A percentile compares a stretch with the other conserved stretches of the same genome.
These are phyloP conservation scores for Hycleus cichorii DNA, from an alignment of 1,140 invertebrate genomes.

Conservation along the genomic window DNA sequence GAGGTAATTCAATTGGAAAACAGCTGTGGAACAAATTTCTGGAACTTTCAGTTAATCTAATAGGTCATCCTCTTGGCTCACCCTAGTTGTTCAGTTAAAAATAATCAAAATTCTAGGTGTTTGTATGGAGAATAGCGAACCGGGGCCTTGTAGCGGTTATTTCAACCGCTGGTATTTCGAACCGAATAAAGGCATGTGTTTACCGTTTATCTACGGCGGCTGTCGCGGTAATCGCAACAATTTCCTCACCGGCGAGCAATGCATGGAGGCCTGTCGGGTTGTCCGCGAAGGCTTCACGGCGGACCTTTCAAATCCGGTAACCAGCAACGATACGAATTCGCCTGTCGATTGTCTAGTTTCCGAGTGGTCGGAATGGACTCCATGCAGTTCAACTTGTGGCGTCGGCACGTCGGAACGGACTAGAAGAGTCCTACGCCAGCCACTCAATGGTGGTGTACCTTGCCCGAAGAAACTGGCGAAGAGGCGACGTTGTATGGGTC, in stretches of 20 bases:
- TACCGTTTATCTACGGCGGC: slow-evolving; percentile 79
- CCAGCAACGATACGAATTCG: neutral
- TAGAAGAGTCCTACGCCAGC: slow-evolving; percentile 51
- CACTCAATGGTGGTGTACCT: slow-evolving; percentile 59
- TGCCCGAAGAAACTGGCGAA: slow-evolving; percentile 56
- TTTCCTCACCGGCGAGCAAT: slow-evolving; percentile 72
- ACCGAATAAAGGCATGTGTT: slow-evolving; percentile 60
- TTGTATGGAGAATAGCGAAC: slow-evolving; percentile 63
- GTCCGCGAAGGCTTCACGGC: slow-evolving; percentile 44
- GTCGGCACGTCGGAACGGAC: slow-evolving; percentile 50
- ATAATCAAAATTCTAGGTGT: slow-evolving; percentile 51
- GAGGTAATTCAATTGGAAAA: too few species aligned
- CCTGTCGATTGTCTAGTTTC: slow-evolving; percentile 59
- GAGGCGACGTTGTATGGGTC: slow-evolving; percentile 43
- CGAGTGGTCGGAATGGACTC: slow-evolving; percentile 67
- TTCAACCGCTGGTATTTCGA: slow-evolving; percentile 82
- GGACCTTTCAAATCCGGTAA: neutral
- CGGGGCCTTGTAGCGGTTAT: slow-evolving; percentile 74
- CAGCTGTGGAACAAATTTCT: too few species aligned
- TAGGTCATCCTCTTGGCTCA: too few species aligned
- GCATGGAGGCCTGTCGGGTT: slow-evolving; percentile 60
- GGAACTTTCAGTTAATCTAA: too few species aligned
- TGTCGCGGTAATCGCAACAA: slow-evolving; percentile 87
- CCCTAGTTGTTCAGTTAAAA: neutral
- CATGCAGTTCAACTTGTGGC: slow-evolving; percentile 67